Conservation (phyloP, 2,113 vertebrate genomes). For the Indicator indicator region DNA sequence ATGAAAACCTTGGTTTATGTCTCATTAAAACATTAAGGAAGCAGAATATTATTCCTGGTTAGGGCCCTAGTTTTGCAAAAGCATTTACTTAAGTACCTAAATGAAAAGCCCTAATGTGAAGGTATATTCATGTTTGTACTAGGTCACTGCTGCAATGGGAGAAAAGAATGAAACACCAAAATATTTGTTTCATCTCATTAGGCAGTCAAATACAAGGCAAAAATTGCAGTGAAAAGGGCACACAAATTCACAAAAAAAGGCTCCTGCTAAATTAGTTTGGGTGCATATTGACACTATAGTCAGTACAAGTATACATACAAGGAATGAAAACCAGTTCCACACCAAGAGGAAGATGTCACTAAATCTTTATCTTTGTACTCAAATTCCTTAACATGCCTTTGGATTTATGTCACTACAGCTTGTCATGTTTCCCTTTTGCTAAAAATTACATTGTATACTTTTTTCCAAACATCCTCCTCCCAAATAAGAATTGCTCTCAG, state of each 20-base stretch:
- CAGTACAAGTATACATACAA: neutral
- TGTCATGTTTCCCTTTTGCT: neutral
- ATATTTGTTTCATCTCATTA: neutral
- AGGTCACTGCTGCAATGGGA: neutral
- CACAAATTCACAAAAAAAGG: neutral
- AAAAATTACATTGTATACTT: neutral
- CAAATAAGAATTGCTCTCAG: neutral
- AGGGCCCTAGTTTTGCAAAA: neutral
- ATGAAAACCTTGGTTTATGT: neutral
- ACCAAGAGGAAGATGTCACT: neutral
- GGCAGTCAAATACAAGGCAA: neutral
- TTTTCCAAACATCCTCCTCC: neutral
- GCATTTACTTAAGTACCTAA: neutral
- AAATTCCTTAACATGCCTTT: neutral
- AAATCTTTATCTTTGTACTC: neutral
- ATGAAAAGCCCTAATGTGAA: neutral
- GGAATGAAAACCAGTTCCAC: neutral
- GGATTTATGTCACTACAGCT: neutral
- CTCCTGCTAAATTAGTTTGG: neutral
- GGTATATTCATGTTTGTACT: neutral
- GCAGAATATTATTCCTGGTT: neutral
- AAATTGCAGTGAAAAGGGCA: neutral
- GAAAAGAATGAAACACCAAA: neutral
- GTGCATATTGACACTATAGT: neutral
- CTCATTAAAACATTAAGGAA: neutral